Evolutionary conservation across 1,140 invertebrate species (phyloP), one percentile per base, ranked within the genome.

Genomic region (Magallana angulata): DNA sequence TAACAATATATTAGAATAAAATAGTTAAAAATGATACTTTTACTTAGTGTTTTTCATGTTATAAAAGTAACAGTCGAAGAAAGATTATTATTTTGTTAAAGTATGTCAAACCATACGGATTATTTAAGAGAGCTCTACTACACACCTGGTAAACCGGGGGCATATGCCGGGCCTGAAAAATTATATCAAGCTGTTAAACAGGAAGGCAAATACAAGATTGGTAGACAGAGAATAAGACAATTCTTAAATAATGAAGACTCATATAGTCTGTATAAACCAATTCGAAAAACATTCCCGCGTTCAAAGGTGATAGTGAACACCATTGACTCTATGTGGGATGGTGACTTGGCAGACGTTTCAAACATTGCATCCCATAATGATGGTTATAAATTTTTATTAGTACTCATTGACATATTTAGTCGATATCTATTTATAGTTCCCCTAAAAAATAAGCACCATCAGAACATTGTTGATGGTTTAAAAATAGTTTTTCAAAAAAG

Each of bases 401-500:
- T 89, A 7, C 24, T 84, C 1, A 86, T 89, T 9, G 88, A 89
- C 48, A 83, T 87, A 6, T 89, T 89, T 57, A 80, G 60, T 14
- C 24, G 62, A 83, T 87, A 81, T 60, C 14, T 87, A 14, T 85
- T 80, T 57, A 56, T 87, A 9, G 57, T 83, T 18, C 59, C 68
- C 5, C 60, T 89, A 14, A 86, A 58, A 86, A 86, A 56, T n/a
- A 87, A 64, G 68, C 24, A 71, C 1, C 24, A 85, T 56, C 84
- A 85, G 56, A 71, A 48, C 16, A 84, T 64, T 6, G 62, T 82
- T 12, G 62, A 88, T 12, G 60, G 56, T 18, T 30, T 88, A 24
- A 84, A 85, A 18, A 18, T 14, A 30, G 60, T 68, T 6, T 88
- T 58, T 11, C 9, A 30, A 82, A 87, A 16, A 8, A 83, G 82